These are phyloP conservation scores for Venturia canescens DNA, from an alignment of 1,140 invertebrate genomes.

Conservation along the genomic window DNA sequence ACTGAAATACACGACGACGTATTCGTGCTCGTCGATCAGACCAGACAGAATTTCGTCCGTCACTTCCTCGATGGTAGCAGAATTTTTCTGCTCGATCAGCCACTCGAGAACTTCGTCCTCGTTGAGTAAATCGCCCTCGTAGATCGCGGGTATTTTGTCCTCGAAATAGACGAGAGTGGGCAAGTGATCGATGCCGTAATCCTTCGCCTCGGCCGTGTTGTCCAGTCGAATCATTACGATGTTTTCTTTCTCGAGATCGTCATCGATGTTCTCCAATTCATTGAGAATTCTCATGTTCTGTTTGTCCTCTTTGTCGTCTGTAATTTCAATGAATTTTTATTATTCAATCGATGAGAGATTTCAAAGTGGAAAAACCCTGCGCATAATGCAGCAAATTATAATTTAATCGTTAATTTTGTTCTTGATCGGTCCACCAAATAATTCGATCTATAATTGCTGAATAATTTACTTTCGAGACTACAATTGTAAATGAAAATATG, in stretches of 20 bases:
- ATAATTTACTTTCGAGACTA: constrained; percentile 32
- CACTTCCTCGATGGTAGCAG: constrained; percentile 95
- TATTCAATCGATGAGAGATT: too few species aligned
- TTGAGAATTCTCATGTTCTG: constrained; percentile 92
- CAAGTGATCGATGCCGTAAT: constrained; percentile 93
- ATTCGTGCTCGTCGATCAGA: constrained; percentile 93
- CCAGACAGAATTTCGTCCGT: constrained; percentile 93
- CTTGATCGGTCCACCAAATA: too few species aligned
- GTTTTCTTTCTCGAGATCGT: constrained; percentile 92
- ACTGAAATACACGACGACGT: constrained; percentile 96
- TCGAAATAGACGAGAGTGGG: constrained; percentile 94
- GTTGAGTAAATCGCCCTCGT: constrained; percentile 93
- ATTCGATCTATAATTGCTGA: too few species aligned
- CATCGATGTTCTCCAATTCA: constrained; percentile 95
- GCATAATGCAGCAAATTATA: too few species aligned
- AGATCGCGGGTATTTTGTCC: constrained; percentile 93
- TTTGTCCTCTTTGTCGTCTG: constrained; percentile 94
- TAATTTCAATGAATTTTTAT: constrained; percentile 42
- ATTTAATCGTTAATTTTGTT: too few species aligned
- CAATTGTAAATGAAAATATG: background rate
- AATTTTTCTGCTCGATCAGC: constrained; percentile 93
- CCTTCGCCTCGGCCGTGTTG: constrained; percentile 91
- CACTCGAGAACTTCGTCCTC: constrained; percentile 94
- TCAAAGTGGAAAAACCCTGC: too few species aligned
- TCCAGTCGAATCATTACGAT: constrained; percentile 94